Base-by-base conservation (phyloP, 2,888 invertebrate genomes). In the Melipona beecheii region DNA sequence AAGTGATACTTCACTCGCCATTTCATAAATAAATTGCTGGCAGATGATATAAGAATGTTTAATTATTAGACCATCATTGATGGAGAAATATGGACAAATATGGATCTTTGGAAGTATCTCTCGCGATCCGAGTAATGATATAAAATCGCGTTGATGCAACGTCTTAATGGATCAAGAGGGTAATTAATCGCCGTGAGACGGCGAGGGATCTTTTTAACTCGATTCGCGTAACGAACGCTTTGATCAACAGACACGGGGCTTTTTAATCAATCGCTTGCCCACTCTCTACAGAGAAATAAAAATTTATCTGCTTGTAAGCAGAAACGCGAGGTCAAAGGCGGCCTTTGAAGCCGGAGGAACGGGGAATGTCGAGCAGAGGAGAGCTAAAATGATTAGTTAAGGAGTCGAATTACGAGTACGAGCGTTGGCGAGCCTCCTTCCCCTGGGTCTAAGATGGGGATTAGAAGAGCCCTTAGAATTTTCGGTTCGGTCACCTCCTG, bases 391-490 rank as follows among this genome's bases (percentile, higher is more conserved):
- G 82, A 88, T 86, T 82, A 82, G 78, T 75, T 71, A 83, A 77
- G 36, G 84, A 56, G 72, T 88, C 81, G 78, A 77, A 65, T 86
- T 31, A 31, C 31, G 31, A 27, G 27, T 88, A 86, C 89, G 64
- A 60, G 64, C 68, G 43, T 27, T 36, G 71, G 36, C 60, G 54
- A 65, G 66, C 64, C 70, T 52, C 19, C 52, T 6, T 19, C 27
- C 4, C 4, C 17, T 15, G 54, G 60, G 75, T 36, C 69, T 27
- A 21, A 74, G 62, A 73, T 73, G 60, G 58, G 71, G 85, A 85
- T 89, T 89, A 89, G 88, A 77, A 68, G 87, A 88, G 79, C 79
- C 85, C 89, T 86, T 89, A 88, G 87, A 88, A 79, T 86, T 70
- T 83, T 87, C 76, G 15, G 15, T 76, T 50, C 43, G 78, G 24